Conservation (phyloP, 2,888 invertebrate genomes). For the Osedax fenrisi region DNA sequence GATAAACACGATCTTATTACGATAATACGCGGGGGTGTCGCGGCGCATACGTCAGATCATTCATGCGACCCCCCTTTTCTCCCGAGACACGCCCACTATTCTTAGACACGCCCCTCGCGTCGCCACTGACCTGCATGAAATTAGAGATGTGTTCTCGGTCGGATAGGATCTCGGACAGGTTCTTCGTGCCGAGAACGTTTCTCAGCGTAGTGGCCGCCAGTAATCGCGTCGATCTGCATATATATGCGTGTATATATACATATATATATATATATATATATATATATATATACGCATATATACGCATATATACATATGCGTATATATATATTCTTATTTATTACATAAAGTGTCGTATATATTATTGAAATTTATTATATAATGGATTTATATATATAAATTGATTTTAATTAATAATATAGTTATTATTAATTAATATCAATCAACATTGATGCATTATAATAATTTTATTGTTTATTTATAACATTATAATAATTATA, state of each 20-base stretch:
- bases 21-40: constrained; percentile 51
- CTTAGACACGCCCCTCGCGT: too few relatives aligned
- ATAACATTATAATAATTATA: too few relatives aligned
- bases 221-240: constrained; percentile 32
- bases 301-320: constrained; percentile 21
- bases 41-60: constrained; percentile 52
- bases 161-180: constrained; percentile 43
- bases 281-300: constrained; percentile 20
- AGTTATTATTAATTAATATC: too few relatives aligned
- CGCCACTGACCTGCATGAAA: constrained; percentile 41
- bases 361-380: too few relatives aligned
- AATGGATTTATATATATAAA: too few relatives aligned
- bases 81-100: too few relatives aligned
- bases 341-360: too few relatives aligned
- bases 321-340: too few relatives aligned
- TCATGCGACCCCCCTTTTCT: constrained; percentile 50
- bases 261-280: constrained; percentile 17
- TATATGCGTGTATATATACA: constrained; percentile 8
- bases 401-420: too few relatives aligned
- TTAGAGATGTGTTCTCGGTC: constrained; percentile 45
- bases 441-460: too few relatives aligned
- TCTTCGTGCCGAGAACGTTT: constrained; percentile 41
- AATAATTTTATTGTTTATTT: too few relatives aligned
- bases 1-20: constrained; percentile 46
- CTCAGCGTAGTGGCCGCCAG: constrained; percentile 32